Percentiles rank a stretch among this genome's conserved stretches.
phyloP scores from a whole-genome alignment of 2,113 vertebrate species.

The Calyptomena viridis region DNA sequence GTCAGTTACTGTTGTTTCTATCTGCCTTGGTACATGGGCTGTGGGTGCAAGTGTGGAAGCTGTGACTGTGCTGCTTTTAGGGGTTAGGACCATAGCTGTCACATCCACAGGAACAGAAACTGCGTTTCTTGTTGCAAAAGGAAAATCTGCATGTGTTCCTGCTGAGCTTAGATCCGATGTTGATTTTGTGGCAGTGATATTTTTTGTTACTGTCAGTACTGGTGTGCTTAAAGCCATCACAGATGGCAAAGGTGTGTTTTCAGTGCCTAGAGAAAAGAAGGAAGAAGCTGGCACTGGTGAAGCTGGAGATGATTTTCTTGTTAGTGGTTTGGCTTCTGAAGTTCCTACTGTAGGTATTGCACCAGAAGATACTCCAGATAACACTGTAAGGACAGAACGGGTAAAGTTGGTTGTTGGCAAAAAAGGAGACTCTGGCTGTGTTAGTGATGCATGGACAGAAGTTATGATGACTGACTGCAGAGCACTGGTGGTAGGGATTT shows the following conservation, averaged over 20 bases:
- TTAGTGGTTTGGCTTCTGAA: constrained; percentile 59
- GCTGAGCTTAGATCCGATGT: constrained; percentile 9
- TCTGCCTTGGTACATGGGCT: constrained; percentile 70
- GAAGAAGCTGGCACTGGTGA: constrained; percentile 69
- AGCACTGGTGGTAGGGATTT: constrained; percentile 38
- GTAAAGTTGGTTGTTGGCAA: constrained; percentile 61
- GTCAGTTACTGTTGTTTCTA: constrained; percentile 62
- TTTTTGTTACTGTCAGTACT: constrained; percentile 57
- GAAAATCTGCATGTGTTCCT: constrained; percentile 68
- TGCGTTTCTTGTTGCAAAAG: constrained; percentile 68
- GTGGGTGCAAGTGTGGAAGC: constrained; percentile 53
- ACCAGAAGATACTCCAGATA: constrained; percentile 67
- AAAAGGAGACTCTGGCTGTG: constrained; percentile 24
- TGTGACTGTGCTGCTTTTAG: constrained; percentile 43
- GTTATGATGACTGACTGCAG: constrained; percentile 55
- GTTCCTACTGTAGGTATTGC: constrained; percentile 67
- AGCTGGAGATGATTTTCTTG: constrained; percentile 72
- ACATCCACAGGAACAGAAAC: constrained; percentile 34
- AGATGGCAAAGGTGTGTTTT: constrained; percentile 64
- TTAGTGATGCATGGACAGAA: constrained; percentile 64
- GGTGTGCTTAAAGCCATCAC: constrained; percentile 68
- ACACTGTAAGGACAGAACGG: constrained; percentile 76
- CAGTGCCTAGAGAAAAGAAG: constrained; percentile 77
- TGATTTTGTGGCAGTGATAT: constrained; percentile 65
- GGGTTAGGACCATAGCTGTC: constrained; percentile 52